Conservation (phyloP, 2,113 vertebrate species). For the Lophura nycthemera region DNA sequence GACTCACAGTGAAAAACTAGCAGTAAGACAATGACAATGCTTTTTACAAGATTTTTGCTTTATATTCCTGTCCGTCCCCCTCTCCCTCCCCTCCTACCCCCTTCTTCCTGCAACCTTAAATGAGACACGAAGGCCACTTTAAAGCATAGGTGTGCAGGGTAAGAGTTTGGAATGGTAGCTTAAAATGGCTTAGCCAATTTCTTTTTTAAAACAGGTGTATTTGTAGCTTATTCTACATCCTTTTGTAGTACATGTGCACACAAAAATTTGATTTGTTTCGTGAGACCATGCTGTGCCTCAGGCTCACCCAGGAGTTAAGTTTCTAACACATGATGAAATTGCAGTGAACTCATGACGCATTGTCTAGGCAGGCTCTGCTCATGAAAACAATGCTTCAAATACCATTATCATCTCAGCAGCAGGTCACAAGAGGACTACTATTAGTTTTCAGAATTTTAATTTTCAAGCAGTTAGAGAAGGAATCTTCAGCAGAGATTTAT, state of each 20-base stretch:
- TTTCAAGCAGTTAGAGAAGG: not conserved
- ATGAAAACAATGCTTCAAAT: constrained; percentile 20
- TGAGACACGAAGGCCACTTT: not conserved
- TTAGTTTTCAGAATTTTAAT: not conserved
- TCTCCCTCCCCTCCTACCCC: too few species aligned
- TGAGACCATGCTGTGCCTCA: not conserved
- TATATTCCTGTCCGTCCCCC: not conserved
- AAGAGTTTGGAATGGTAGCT: not conserved
- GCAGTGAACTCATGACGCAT: not conserved
- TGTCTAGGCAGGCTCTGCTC: not conserved
- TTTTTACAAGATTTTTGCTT: not conserved
- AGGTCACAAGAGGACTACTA: not conserved
- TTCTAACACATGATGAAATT: constrained; percentile 16
- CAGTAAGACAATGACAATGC: not conserved
- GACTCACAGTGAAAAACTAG: not conserved
- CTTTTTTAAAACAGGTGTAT: not conserved
- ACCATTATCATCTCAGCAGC: constrained; percentile 17
- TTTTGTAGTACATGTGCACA: not conserved
- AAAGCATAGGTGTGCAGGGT: not conserved
- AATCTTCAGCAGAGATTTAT: not conserved
- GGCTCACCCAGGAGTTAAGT: not conserved
- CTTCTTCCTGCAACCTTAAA: not conserved
- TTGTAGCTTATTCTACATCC: not conserved
- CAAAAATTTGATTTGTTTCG: not conserved
- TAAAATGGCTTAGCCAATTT: not conserved